Base-by-base conservation (phyloP, 2,113 vertebrate genomes). In the Conger conger region DNA sequence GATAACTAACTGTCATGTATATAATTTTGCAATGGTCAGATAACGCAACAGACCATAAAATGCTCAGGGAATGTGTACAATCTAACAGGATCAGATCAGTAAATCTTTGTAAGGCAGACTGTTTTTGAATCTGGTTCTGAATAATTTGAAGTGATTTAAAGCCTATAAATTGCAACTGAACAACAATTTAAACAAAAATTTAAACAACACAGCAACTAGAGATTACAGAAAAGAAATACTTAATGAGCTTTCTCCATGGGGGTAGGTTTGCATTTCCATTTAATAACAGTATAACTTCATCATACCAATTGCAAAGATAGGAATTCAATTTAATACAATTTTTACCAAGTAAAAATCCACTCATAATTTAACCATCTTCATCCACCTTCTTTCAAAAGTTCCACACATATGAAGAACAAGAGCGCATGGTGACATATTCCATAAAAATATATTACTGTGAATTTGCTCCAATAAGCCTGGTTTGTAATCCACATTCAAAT, bases 251-350 rank as follows among this genome's bases (percentile, higher is more conserved):
- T 50, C 45, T 50, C 45, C 7, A 13, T 13, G 45, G 45, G 8
- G 45, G 45, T 50, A 50, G 45, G 45, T 11, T 50, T 50, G 40
- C 40, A 42, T 42, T 42, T 42, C 40, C 40, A 50, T 50, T 50
- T 50, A 13, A 50, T 13, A 50, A 50, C 40, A 50, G 45, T n/a
- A n/a, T n/a, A n/a, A n/a, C 18, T 63, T 27, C 20, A 63, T 63
- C 57, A 6, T 63, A 63, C 23, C 23, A 63, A 63, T 20, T 3
- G 57, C 23, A 50, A 50, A 50, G 11, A 27, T 63, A 63, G 57
- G n/a, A 73, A 88, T 87, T 89, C 89, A 88, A 86, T 84, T 86
- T 80, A 88, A 92, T 86, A 90, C 73, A 50, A 50, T 8, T 86
- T 60, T n/a, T 86, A 54, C 35, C 57, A 38, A 83, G 6, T 13